A percentile compares a stretch with the other conserved stretches of the same genome.
Conservation (phyloP, 92 coral and sea anemone genomes). For the Galaxea fascicularis region DNA sequence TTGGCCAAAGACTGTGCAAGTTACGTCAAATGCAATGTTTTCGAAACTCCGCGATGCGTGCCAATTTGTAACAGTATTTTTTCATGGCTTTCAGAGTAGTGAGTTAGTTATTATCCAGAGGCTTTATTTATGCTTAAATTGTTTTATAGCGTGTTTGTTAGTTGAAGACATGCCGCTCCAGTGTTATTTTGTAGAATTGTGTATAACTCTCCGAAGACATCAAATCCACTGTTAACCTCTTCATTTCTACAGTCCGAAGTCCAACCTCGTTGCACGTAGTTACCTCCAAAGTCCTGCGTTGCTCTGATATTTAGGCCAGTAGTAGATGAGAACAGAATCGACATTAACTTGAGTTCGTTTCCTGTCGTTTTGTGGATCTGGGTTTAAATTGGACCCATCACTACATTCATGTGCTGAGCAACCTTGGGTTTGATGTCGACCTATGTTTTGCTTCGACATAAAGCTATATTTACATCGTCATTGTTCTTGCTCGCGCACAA, state of each 20-base stretch:
- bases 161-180: background rate
- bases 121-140: constrained; percentile 38
- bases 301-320: background rate
- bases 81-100: background rate
- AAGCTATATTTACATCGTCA: too few relatives aligned
- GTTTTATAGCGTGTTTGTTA: constrained; percentile 33
- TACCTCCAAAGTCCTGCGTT: too few relatives aligned
- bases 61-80: background rate
- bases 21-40: too few relatives aligned
- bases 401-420: too few relatives aligned
- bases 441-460: too few relatives aligned
- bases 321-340: background rate
- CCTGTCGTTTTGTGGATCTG: too few relatives aligned
- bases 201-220: constrained; percentile 5
- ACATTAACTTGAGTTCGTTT: too few relatives aligned
- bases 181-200: constrained; percentile 9
- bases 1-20: too few relatives aligned
- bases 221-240: background rate
- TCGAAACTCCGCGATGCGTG: too few relatives aligned
- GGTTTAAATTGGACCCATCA: too few relatives aligned
- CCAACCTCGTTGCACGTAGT: background rate
- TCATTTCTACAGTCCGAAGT: background rate
- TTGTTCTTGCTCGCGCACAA: too few relatives aligned
- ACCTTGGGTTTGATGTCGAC: too few relatives aligned
- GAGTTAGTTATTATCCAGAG: background rate